Evolutionary conservation across 2,888 invertebrate genomes (phyloP).

Genomic region (Glyphotaelius pellucidus): DNA sequence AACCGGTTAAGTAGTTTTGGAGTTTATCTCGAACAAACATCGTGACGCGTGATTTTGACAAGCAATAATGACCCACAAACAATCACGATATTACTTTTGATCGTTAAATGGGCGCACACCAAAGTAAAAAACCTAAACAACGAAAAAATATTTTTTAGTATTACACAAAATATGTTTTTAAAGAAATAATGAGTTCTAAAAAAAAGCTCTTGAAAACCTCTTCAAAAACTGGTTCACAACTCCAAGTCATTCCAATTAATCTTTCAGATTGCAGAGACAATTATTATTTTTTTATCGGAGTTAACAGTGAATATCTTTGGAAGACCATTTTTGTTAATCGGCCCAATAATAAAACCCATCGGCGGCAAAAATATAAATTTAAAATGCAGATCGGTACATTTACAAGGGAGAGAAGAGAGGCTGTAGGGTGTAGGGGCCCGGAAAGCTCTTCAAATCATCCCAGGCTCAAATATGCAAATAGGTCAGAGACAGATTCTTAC

Average conservation of each 20-base stretch:
- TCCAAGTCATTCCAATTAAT: not conserved
- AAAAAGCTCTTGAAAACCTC: not conserved
- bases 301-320: not conserved
- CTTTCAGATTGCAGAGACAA: not conserved
- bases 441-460: constrained; percentile 34
- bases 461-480: constrained; percentile 43
- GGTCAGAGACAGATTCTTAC: not conserved
- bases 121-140: too few relatives aligned
- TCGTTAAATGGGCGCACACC: too few relatives aligned
- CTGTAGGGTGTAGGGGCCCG: not conserved
- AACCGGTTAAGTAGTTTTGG: too few relatives aligned
- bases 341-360: not conserved
- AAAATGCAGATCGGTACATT: constrained; percentile 31
- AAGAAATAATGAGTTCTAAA: not conserved
- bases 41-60: too few relatives aligned
- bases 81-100: too few relatives aligned
- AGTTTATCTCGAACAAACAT: too few relatives aligned
- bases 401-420: not conserved
- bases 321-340: not conserved
- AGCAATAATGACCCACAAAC: too few relatives aligned
- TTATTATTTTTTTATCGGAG: not conserved
- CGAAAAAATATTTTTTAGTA: too few relatives aligned
- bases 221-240: not conserved
- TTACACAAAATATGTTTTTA: too few relatives aligned
- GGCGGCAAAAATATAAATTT: constrained; percentile 18